Percentiles rank a stretch among this genome's conserved stretches.
Conservation (phyloP, 2,888 invertebrate species). For the Dinocampus coccinellae region DNA sequence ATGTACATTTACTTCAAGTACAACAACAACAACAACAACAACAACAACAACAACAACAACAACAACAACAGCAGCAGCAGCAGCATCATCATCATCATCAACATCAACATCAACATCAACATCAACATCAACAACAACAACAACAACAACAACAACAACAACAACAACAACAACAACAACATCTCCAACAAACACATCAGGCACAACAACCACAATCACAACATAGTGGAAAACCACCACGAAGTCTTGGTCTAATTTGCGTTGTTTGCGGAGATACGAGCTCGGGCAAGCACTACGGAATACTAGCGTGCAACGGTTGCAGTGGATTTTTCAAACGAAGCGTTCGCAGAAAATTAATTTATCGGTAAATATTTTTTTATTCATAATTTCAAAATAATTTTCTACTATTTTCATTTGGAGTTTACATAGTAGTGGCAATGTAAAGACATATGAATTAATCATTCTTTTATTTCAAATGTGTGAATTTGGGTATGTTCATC, state of each 20-base stretch:
- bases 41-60: conserved; percentile 49
- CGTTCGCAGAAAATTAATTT: conserved; percentile 95
- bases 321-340: conserved; percentile 99
- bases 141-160: conserved; percentile 54
- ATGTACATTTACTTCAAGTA: conserved; percentile 58
- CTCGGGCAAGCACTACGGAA: conserved; percentile 97
- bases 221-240: conserved; percentile 63
- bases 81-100: too few species aligned
- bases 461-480: too few species aligned
- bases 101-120: too few species aligned
- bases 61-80: conserved; percentile 56
- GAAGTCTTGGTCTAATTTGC: conserved; percentile 86
- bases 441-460: too few species aligned
- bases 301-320: conserved; percentile 98
- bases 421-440: too few species aligned
- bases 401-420: background rate
- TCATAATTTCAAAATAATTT: background rate
- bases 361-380: conserved; percentile 78
- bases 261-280: conserved; percentile 98
- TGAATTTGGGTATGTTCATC: too few species aligned
- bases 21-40: conserved; percentile 51
- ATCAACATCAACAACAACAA: conserved; percentile 49
- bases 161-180: conserved; percentile 57
- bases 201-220: conserved; percentile 53
- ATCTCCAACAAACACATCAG: conserved; percentile 52